A percentile compares a stretch with the other conserved stretches of the same genome.
Conservation (phyloP, 2,113 vertebrate genomes). For the Pseudopodoces humilis region DNA sequence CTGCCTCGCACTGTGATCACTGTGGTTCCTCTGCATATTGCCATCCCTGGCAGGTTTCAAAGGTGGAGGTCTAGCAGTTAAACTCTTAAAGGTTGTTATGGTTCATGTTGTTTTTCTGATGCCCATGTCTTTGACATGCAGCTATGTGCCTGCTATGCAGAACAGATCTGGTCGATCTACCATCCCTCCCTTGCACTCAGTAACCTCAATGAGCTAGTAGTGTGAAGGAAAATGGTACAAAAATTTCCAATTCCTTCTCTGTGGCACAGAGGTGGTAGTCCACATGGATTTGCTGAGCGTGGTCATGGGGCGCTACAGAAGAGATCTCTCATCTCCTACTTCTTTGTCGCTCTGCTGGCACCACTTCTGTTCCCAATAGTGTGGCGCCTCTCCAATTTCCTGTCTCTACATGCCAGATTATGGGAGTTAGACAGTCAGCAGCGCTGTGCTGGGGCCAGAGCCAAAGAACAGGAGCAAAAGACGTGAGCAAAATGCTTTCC, state of each 20-base stretch:
- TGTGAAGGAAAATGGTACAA: background rate
- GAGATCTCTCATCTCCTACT: background rate
- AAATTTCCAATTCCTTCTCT: background rate
- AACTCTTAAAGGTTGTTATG: background rate
- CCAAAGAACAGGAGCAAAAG: constrained; percentile 47
- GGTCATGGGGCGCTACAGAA: background rate
- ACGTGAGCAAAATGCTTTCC: constrained; percentile 39
- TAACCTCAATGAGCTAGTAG: background rate
- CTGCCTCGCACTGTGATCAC: background rate
- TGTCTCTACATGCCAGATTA: constrained; percentile 31
- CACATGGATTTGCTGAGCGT: background rate
- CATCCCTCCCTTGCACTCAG: background rate
- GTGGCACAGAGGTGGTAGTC: background rate
- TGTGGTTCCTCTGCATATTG: background rate
- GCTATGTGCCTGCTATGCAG: background rate
- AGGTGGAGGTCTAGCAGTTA: background rate
- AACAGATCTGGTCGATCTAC: background rate
- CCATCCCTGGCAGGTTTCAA: background rate
- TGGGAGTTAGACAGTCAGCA: constrained; percentile 32
- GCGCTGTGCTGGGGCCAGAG: background rate
- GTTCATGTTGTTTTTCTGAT: background rate
- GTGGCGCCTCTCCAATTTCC: constrained; percentile 26
- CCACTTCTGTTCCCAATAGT: background rate
- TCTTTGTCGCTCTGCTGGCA: constrained; percentile 10
- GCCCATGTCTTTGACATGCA: background rate